phyloP scores from a whole-genome alignment of 2,113 vertebrate genomes.

The Murina feae region DNA sequence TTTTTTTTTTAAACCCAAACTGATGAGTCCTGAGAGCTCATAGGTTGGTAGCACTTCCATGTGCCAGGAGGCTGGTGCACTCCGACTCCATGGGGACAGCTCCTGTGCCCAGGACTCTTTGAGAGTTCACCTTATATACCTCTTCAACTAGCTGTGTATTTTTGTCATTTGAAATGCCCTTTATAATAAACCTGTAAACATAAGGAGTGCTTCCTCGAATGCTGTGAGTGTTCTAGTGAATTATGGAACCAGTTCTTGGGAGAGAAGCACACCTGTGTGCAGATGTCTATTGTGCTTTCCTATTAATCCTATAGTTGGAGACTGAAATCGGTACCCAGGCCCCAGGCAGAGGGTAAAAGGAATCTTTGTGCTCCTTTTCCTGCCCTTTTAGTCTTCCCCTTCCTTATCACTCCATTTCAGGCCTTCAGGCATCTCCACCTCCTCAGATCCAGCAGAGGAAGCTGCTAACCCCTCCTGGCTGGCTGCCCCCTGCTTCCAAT shows the following conservation, averaged over 20 bases:
- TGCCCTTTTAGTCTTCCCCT: neutral
- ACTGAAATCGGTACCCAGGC: neutral
- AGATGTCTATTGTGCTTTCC: neutral
- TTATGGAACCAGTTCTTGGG: neutral
- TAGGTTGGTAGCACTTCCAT: neutral
- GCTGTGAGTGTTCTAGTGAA: neutral
- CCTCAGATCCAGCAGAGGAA: neutral
- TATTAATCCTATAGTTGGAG: neutral
- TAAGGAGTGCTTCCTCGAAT: neutral
- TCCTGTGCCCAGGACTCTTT: neutral
- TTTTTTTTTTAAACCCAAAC: neutral
- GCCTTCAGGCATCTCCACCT: neutral
- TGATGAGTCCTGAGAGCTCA: neutral
- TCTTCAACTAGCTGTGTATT: neutral
- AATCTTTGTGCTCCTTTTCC: neutral
- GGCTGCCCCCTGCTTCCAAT: neutral
- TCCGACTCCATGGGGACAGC: neutral
- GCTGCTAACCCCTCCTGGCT: neutral
- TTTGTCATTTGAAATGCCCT: neutral
- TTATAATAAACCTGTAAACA: neutral
- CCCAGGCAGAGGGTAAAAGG: neutral
- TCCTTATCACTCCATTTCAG: neutral
- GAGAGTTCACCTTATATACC: neutral
- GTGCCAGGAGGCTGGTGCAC: no score
- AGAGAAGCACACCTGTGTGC: neutral